A percentile compares a stretch with the other conserved stretches of the same genome.
phyloP scores from a whole-genome alignment of 2,888 invertebrate species.

The Trisateles emortualis region DNA sequence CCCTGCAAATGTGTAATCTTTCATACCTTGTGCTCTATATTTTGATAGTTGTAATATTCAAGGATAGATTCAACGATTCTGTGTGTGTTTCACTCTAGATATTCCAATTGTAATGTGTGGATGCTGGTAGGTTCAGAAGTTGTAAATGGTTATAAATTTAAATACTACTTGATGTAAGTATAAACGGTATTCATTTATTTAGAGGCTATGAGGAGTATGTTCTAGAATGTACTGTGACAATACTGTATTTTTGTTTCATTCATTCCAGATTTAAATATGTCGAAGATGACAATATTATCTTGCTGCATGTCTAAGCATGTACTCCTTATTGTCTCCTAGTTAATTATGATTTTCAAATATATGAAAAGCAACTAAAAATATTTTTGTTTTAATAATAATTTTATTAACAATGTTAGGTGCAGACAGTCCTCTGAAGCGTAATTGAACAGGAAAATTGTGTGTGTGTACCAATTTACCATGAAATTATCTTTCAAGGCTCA shows the following conservation, averaged over 20 bases:
- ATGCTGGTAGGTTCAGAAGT: constrained; percentile 75
- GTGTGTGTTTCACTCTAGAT: constrained; percentile 75
- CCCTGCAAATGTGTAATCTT: constrained; percentile 56
- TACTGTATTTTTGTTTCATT: constrained; percentile 44
- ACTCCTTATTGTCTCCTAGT: constrained; percentile 51
- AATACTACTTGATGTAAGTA: constrained; percentile 52
- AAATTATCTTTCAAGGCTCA: constrained; percentile 58
- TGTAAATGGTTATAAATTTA: constrained; percentile 57
- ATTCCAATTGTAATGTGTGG: constrained; percentile 75
- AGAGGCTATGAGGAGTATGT: constrained; percentile 60
- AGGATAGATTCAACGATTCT: constrained; percentile 69
- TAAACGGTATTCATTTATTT: constrained; percentile 53
- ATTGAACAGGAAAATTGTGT: constrained; percentile 68
- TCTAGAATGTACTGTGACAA: constrained; percentile 52
- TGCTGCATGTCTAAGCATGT: constrained; percentile 41
- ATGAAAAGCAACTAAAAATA: constrained; percentile 59
- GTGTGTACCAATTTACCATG: constrained; percentile 50
- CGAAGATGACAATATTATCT: constrained; percentile 26
- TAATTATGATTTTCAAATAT: constrained; percentile 57
- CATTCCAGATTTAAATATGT: constrained; percentile 34
- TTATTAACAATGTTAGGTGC: constrained; percentile 68
- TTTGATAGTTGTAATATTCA: constrained; percentile 61
- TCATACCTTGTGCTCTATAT: constrained; percentile 65
- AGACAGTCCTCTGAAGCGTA: constrained; percentile 70
- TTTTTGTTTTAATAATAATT: constrained; percentile 57